phyloP scores from a whole-genome alignment of 2,888 invertebrate genomes.

The Dryococelus australis region DNA sequence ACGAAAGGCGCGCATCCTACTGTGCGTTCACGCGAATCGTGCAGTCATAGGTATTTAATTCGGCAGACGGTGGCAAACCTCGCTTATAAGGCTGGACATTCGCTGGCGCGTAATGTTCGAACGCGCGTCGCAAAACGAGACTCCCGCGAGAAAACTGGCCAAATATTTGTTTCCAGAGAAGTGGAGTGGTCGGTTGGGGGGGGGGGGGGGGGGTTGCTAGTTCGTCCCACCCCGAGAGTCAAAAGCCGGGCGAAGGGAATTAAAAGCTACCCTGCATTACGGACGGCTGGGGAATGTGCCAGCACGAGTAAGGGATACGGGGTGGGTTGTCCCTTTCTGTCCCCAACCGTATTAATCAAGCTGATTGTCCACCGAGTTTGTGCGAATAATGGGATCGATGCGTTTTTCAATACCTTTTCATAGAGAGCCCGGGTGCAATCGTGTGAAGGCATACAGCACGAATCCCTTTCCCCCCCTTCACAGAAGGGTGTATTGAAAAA shows the following conservation, averaged over 20 bases:
- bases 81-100: no score
- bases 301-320: not conserved
- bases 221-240: not conserved
- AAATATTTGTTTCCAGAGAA: not conserved
- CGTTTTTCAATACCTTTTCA: not conserved
- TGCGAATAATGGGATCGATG: not conserved
- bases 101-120: no score
- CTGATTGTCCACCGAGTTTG: not conserved
- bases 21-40: no score
- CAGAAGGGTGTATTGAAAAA: no score
- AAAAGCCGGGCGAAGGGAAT: not conserved
- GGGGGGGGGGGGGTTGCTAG: not conserved
- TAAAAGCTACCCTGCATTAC: not conserved
- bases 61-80: not conserved
- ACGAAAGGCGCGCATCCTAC: no score
- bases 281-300: not conserved
- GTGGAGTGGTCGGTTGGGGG: not conserved
- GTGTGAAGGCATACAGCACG: not conserved
- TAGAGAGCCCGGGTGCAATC: not conserved
- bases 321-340: not conserved
- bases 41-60: no score
- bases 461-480: not conserved
- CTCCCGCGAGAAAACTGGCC: not conserved
- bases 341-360: constrained; percentile 1
- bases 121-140: not conserved